Conservation (phyloP, 2,888 invertebrate species). For the Osedax frankpressi region DNA sequence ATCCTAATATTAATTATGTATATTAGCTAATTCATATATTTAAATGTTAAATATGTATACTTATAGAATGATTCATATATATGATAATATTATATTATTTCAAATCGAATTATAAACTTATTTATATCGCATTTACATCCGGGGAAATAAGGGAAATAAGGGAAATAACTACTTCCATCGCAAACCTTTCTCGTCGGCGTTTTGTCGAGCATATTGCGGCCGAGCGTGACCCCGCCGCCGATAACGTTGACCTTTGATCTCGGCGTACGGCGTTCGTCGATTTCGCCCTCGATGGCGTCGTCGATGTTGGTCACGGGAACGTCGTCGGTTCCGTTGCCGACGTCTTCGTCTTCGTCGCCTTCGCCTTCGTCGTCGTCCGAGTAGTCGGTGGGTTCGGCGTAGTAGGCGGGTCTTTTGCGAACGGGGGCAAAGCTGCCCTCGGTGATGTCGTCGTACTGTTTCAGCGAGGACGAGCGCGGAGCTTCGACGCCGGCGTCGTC, state of each 20-base stretch:
- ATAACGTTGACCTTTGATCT: constrained; percentile 30
- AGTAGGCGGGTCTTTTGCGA: constrained; percentile 13
- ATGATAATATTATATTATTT: no score
- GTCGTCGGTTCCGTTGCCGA: constrained; percentile 14
- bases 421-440: constrained; percentile 23
- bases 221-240: constrained; percentile 33
- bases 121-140: no score
- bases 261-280: neutral
- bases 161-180: no score
- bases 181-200: constrained; percentile 17
- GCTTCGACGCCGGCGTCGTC: constrained; percentile 17
- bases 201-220: constrained; percentile 29
- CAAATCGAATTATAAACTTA: no score
- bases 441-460: constrained; percentile 27
- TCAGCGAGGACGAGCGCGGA: constrained; percentile 22
- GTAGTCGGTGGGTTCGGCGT: neutral
- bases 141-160: no score
- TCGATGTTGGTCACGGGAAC: constrained; percentile 32
- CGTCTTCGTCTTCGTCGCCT: neutral
- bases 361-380: constrained; percentile 14
- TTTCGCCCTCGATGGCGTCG: constrained; percentile 21
- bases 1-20: no score
- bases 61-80: no score
- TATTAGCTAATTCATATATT: no score
- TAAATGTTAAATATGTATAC: no score